Base-by-base conservation (phyloP, 2,797 vertebrate genomes). In the Eutrigla gurnardus region DNA sequence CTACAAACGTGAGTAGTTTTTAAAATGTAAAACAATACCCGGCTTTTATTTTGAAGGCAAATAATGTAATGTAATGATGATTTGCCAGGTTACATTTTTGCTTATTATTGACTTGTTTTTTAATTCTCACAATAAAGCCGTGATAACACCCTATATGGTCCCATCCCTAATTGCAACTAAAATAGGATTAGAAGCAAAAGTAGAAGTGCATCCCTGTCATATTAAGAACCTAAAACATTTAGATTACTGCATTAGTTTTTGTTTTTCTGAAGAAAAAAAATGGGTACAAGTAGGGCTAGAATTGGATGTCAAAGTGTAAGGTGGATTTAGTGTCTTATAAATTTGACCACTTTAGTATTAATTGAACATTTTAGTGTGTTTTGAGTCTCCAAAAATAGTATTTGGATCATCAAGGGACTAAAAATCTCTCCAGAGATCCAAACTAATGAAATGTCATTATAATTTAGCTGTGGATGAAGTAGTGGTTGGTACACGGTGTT, bases 321-420 rank as follows among this genome's bases (percentile, higher is more conserved):
- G 25, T 25, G 25, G 25, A 12, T 43, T 12, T 43, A 13, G 13
- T 10, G 13, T 4, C 12, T 4, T 43, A 0, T 4, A 3, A 52
- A 65, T 70, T 4, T 65, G 47, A 57, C 37, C 6, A 9, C 18
- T 57, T 49, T 40, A 1, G 1, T 13, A 18, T 7, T 9, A 35
- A 57, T 25, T 12, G 32, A 39, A 37, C 36, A 60, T 50, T 33
- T n/a, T 7, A 5, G 42, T 32, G 58, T 42, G 25, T 69, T 54
- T 71, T 59, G 17, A 72, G 15, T 9, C 40, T 72, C 55, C 57
- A 42, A 46, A 77, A 73, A 80, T 61, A 60, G 25, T 5, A 6
- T 36, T 53, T 33, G 18, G 7, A 25, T 62, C 69, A 52, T 70
- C 37, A 5, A 9, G 18, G 15, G 55, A 55, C 14, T 6, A 15